These are phyloP conservation scores for Drosophila persimilis DNA, from an alignment of 1,140 invertebrate genomes.

Conservation along the genomic window DNA sequence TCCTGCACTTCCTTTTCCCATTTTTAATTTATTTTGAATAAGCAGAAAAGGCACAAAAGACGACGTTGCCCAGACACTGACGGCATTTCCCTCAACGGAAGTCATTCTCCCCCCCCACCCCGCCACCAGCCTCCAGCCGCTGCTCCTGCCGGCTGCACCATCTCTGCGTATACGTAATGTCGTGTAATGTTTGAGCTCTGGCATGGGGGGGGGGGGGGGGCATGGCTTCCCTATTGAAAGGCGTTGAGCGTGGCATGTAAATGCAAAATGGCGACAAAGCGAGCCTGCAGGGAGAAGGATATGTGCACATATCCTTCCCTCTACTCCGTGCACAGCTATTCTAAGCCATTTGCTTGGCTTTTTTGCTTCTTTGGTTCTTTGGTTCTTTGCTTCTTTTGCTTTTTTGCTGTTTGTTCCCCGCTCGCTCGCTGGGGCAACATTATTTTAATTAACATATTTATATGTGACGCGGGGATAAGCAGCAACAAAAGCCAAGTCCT, in stretches of 20 bases:
- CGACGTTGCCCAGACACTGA: constrained; percentile 57
- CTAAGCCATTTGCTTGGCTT: constrained; percentile 76
- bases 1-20: constrained; percentile 59
- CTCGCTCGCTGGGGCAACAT: constrained; percentile 62
- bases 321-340: constrained; percentile 51
- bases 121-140: constrained; percentile 27
- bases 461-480: constrained; percentile 32
- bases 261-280: constrained; percentile 78
- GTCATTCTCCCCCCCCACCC: constrained; percentile 51
- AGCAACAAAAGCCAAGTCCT: constrained; percentile 55
- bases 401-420: no score
- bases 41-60: constrained; percentile 63
- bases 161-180: constrained; percentile 69
- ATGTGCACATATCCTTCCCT: constrained; percentile 6
- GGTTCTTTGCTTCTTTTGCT: not conserved
- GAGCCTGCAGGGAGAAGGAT: constrained; percentile 58
- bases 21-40: constrained; percentile 78
- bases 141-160: constrained; percentile 16
- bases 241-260: constrained; percentile 76
- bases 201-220: not conserved
- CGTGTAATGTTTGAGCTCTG: constrained; percentile 57
- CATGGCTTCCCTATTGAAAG: constrained; percentile 57
- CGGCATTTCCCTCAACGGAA: constrained; percentile 79
- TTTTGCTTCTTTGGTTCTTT: constrained; percentile 37
- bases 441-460: constrained; percentile 82